phyloP scores from a whole-genome alignment of 2,888 invertebrate species.

The Exephanes ischioxanthus region DNA sequence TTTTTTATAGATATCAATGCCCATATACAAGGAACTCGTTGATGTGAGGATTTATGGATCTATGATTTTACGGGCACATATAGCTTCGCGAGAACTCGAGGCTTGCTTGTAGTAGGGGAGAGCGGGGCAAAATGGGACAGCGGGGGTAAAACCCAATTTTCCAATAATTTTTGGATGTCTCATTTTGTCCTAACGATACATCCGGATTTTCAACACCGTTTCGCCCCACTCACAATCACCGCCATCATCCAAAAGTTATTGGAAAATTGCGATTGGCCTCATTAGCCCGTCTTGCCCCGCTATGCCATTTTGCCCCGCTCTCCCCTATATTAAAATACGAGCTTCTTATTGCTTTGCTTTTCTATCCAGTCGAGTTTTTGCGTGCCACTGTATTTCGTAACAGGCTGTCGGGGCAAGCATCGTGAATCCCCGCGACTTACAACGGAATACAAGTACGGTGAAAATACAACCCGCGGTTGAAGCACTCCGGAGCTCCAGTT shows the following conservation, averaged over 20 bases:
- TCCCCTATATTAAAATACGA: conserved; percentile 39
- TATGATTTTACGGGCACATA: conserved; percentile 34
- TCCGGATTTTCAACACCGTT: too few relatives aligned
- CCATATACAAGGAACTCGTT: background rate
- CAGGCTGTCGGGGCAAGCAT: conserved; percentile 52
- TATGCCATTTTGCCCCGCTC: too few relatives aligned
- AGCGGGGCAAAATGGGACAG: too few relatives aligned
- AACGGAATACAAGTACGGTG: conserved; percentile 52
- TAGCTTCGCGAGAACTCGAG: conserved; percentile 44
- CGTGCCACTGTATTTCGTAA: conserved; percentile 46
- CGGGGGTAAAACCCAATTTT: too few relatives aligned
- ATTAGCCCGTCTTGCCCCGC: too few relatives aligned
- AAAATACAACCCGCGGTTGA: conserved; percentile 48
- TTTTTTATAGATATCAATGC: background rate
- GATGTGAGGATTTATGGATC: conserved; percentile 53
- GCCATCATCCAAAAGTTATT: too few relatives aligned
- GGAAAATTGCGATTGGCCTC: too few relatives aligned
- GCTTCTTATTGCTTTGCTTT: conserved; percentile 57
- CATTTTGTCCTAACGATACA: too few relatives aligned
- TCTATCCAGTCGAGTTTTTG: conserved; percentile 69
- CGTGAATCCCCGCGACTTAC: conserved; percentile 41
- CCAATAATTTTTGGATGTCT: too few relatives aligned
- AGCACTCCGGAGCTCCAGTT: conserved; percentile 33
- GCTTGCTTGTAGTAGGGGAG: conserved; percentile 43
- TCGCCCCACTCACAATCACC: too few relatives aligned